Percentiles rank a stretch among this genome's conserved stretches.
Evolutionary conservation across 2,888 invertebrate genomes (phyloP).

Genomic region (Lochmaea capreae): DNA sequence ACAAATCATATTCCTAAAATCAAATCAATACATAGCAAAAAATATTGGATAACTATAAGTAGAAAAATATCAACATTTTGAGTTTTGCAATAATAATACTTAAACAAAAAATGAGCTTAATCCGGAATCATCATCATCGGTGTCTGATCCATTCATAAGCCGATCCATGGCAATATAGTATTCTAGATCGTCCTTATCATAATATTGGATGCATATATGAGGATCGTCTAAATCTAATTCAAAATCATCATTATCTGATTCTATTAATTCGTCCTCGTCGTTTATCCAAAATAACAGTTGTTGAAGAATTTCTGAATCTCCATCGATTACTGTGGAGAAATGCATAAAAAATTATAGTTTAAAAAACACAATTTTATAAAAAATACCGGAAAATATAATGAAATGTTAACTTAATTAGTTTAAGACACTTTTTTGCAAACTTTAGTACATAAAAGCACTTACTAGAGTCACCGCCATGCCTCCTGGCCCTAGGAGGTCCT

Average conservation of each 20-base stretch:
- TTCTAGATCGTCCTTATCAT: conserved; percentile 47
- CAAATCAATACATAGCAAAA: conserved; percentile 27
- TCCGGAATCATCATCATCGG: conserved; percentile 14
- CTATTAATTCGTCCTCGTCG: conserved; percentile 31
- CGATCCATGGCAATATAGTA: conserved; percentile 46
- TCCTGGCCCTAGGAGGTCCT: conserved; percentile 63
- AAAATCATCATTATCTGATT: conserved; percentile 16
- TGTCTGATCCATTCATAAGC: conserved; percentile 29
- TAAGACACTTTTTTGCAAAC: too few relatives aligned
- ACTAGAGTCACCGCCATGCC: conserved; percentile 35
- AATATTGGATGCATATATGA: conserved; percentile 48
- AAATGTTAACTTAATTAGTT: too few relatives aligned
- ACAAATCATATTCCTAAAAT: conserved; percentile 23
- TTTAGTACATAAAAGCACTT: not conserved
- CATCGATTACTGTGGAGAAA: conserved; percentile 7
- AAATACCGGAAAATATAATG: too few relatives aligned
- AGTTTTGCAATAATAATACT: not conserved
- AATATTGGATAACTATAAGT: conserved; percentile 24
- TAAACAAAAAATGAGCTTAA: not conserved
- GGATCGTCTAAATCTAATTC: conserved; percentile 42
- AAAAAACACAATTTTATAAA: too few relatives aligned
- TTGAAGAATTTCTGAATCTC: conserved; percentile 44
- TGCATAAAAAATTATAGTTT: not conserved
- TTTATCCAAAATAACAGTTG: conserved; percentile 49
- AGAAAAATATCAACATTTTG: conserved; percentile 23